phyloP scores from a whole-genome alignment of 2,888 invertebrate genomes.

The Papilio demoleus region DNA sequence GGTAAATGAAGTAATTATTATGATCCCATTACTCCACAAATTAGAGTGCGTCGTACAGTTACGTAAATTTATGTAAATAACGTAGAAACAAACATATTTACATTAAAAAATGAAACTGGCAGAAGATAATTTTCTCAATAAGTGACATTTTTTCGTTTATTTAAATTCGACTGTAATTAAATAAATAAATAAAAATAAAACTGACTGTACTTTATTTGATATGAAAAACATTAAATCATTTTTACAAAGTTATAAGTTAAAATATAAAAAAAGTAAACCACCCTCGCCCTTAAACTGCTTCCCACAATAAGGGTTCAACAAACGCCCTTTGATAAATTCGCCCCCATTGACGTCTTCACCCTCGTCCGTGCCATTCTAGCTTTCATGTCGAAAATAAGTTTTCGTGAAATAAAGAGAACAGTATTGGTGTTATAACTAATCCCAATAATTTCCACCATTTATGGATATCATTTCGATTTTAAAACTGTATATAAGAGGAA shows the following conservation, averaged over 20 bases:
- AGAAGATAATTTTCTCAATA: no score
- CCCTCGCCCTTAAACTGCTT: not conserved
- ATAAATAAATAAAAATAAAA: no score
- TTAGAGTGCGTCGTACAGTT: not conserved
- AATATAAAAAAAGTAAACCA: not conserved
- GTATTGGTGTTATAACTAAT: no score
- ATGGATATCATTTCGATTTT: no score
- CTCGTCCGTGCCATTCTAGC: not conserved
- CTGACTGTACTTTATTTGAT: not conserved
- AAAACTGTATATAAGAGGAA: no score
- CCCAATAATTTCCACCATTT: no score
- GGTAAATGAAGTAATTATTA: conserved; percentile 2
- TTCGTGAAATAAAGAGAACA: not conserved
- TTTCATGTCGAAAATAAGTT: not conserved
- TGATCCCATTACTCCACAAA: conserved; percentile 20
- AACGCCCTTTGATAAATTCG: not conserved
- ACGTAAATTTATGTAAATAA: not conserved
- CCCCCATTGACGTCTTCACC: not conserved
- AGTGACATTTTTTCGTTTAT: no score
- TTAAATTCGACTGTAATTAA: no score
- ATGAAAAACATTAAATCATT: not conserved
- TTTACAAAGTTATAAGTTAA: not conserved
- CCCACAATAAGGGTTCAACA: not conserved
- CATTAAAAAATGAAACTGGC: not conserved
- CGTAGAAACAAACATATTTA: not conserved